A percentile compares a stretch with the other conserved stretches of the same genome.
These are phyloP conservation scores for Empis livida DNA, from an alignment of 2,888 invertebrate species.

Conservation along the genomic window DNA sequence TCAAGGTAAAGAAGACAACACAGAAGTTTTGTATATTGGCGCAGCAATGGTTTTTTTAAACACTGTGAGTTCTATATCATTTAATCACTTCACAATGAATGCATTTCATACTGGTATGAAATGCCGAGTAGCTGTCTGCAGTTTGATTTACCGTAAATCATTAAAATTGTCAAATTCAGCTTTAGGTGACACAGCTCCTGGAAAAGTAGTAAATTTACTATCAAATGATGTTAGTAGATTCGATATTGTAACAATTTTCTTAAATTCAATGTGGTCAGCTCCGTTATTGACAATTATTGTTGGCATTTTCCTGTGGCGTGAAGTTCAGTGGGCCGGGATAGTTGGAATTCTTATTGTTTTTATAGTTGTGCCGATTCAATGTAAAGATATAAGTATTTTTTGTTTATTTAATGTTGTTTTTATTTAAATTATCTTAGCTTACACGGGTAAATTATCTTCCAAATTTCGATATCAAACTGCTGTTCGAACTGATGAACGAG, in stretches of 20 bases:
- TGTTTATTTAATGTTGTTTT: not conserved
- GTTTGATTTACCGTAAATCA: conserved; percentile 76
- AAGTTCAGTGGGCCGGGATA: conserved; percentile 51
- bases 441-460: conserved; percentile 23
- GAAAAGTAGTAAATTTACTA: conserved; percentile 76
- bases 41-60: conserved; percentile 32
- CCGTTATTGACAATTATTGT: conserved; percentile 53
- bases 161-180: conserved; percentile 52
- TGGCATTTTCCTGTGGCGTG: conserved; percentile 52
- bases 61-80: conserved; percentile 33
- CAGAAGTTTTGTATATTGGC: conserved; percentile 44
- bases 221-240: conserved; percentile 82
- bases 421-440: conserved; percentile 14
- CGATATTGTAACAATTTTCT: conserved; percentile 57
- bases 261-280: conserved; percentile 73
- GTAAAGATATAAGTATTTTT: conserved; percentile 38
- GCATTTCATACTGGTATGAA: conserved; percentile 71
- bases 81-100: conserved; percentile 52
- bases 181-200: conserved; percentile 69
- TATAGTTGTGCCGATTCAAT: conserved; percentile 64
- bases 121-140: conserved; percentile 67
- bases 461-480: conserved; percentile 40
- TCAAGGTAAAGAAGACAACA: not conserved
- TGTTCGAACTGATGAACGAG: conserved; percentile 55
- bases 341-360: conserved; percentile 59